phyloP scores from a whole-genome alignment of 2,113 vertebrate genomes.

The Ptyas mucosa region DNA sequence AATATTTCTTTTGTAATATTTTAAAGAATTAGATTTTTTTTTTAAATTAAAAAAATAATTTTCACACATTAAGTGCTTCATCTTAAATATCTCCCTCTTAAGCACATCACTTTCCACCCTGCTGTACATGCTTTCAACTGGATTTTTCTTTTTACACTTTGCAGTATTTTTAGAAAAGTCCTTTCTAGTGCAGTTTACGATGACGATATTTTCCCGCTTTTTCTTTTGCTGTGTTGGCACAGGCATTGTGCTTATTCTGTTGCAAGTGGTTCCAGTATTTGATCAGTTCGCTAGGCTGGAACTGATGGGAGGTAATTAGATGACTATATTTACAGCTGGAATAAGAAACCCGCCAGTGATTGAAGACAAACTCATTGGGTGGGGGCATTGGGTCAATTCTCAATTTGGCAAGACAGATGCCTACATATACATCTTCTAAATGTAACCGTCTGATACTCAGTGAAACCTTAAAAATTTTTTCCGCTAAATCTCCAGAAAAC shows the following conservation, averaged over 20 bases:
- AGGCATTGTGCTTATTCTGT: constrained; percentile 90
- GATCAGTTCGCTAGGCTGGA: constrained; percentile 89
- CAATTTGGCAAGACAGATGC: constrained; percentile 88
- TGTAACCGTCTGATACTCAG: constrained; percentile 82
- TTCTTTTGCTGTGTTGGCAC: constrained; percentile 79
- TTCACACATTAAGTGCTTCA: constrained; percentile 54
- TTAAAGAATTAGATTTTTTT: constrained; percentile 48
- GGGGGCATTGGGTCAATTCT: constrained; percentile 86
- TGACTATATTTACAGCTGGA: constrained; percentile 97
- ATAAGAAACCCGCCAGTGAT: constrained; percentile 95
- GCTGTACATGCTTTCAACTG: constrained; percentile 61
- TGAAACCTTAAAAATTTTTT: constrained; percentile 86
- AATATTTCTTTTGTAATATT: constrained; percentile 37
- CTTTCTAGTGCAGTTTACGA: constrained; percentile 75
- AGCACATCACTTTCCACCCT: constrained; percentile 35
- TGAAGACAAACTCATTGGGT: constrained; percentile 92
- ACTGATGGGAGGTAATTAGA: constrained; percentile 95
- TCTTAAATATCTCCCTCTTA: constrained; percentile 57
- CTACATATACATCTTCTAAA: constrained; percentile 94
- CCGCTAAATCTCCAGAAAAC: constrained; percentile 90
- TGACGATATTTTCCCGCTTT: constrained; percentile 78
- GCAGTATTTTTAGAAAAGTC: constrained; percentile 25
- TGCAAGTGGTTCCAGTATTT: constrained; percentile 96
- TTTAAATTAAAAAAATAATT: constrained; percentile 77
- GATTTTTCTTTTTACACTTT: constrained; percentile 57